phyloP scores from a whole-genome alignment of 2,888 invertebrate species.

The Dendrolimus pini region DNA sequence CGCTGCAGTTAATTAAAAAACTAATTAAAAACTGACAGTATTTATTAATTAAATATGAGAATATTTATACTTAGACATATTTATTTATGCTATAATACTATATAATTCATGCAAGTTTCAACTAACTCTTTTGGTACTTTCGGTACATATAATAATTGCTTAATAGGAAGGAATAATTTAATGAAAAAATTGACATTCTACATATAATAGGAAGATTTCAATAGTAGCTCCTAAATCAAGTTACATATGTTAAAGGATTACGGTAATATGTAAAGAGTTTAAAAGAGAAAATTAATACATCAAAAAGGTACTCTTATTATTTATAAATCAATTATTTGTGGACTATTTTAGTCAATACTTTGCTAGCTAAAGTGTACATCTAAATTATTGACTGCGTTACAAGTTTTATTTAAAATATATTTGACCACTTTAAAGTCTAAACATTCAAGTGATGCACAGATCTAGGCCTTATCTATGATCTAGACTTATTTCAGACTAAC shows the following conservation, averaged over 20 bases:
- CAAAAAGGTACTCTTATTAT: neutral
- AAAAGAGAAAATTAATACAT: neutral
- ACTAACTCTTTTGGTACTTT: conserved; percentile 57
- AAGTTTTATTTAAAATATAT: neutral
- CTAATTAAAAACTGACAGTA: neutral
- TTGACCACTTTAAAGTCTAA: neutral
- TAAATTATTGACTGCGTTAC: too few species aligned
- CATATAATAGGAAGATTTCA: conserved; percentile 7
- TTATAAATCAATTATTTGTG: neutral
- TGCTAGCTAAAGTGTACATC: too few species aligned
- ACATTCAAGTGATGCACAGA: neutral
- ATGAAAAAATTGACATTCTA: conserved; percentile 60
- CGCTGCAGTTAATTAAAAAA: neutral
- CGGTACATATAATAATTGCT: conserved; percentile 59
- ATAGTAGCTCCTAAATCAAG: neutral
- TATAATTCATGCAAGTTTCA: conserved; percentile 52
- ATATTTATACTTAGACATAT: conserved; percentile 16
- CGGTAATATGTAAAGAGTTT: neutral
- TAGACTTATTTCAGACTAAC: neutral
- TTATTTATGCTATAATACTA: conserved; percentile 25
- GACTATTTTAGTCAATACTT: neutral
- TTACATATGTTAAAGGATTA: neutral
- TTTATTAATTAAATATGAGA: conserved; percentile 9
- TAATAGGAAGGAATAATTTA: conserved; percentile 68
- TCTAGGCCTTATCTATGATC: neutral